Evolutionary conservation across 2,113 vertebrate genomes (phyloP).

Genomic region (Hystrix cristata): DNA sequence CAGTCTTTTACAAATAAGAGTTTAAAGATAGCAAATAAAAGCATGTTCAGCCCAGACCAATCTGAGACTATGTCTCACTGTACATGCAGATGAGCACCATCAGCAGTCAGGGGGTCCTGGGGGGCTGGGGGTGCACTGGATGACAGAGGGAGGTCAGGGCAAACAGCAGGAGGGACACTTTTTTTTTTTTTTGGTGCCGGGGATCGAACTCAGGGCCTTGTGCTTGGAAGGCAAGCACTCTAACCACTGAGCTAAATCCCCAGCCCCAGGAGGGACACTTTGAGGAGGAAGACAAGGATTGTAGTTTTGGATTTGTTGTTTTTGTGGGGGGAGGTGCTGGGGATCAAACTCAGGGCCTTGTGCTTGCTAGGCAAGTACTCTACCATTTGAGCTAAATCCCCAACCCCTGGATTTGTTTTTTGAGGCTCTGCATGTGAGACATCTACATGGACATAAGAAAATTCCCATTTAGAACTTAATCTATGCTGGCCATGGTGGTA

Average conservation of each 20-base stretch:
- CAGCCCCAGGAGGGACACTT: background rate
- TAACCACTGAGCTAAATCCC: too few species aligned
- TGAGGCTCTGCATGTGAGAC: background rate
- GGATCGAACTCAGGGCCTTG: background rate
- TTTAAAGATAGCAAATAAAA: background rate
- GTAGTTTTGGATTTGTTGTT: background rate
- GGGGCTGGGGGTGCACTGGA: accelerated
- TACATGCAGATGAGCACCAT: accelerated
- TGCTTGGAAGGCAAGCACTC: too few species aligned
- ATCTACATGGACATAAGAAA: background rate
- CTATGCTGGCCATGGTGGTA: background rate
- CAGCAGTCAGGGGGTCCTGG: background rate
- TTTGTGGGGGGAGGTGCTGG: background rate
- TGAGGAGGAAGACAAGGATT: background rate
- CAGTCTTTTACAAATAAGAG: background rate
- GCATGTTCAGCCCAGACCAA: background rate
- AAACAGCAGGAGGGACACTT: background rate
- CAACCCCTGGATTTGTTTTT: background rate
- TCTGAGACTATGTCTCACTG: background rate
- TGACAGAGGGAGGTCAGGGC: background rate
- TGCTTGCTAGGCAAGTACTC: too few species aligned
- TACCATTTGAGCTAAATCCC: too few species aligned
- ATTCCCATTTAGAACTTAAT: background rate
- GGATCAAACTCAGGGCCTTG: too few species aligned
- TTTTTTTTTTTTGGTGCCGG: background rate